These are phyloP conservation scores for Andricus curvator DNA, from an alignment of 2,888 invertebrate species.

Conservation along the genomic window DNA sequence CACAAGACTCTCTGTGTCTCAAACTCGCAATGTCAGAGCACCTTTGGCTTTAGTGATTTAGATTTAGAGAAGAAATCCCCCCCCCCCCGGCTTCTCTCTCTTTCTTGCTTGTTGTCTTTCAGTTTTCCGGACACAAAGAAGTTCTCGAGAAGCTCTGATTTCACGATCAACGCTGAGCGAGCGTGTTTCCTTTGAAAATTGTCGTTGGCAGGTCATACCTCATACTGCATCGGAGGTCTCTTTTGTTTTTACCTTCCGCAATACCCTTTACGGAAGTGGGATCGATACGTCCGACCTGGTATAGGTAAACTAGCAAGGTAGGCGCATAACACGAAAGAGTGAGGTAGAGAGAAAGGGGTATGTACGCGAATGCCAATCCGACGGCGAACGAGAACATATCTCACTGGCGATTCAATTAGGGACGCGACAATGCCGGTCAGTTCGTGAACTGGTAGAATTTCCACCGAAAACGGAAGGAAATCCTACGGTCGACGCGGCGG, in stretches of 20 bases:
- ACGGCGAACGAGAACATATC: slow-evolving; percentile 42
- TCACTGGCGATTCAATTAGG: slow-evolving; percentile 57
- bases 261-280: slow-evolving; percentile 7
- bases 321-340: slow-evolving; percentile 28
- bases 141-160: background rate
- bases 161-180: slow-evolving; percentile 2
- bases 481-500: slow-evolving; percentile 62
- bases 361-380: slow-evolving; percentile 34
- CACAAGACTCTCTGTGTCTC: slow-evolving; percentile 56
- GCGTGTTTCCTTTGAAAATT: slow-evolving; percentile 17
- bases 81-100: background rate
- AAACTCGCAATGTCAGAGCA: slow-evolving; percentile 15
- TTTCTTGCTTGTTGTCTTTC: background rate
- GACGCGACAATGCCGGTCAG: slow-evolving; percentile 54
- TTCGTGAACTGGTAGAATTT: slow-evolving; percentile 54
- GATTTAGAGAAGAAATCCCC: background rate
- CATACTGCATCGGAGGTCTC: slow-evolving; percentile 14
- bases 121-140: slow-evolving; percentile 12
- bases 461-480: slow-evolving; percentile 69
- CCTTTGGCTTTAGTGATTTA: slow-evolving; percentile 20
- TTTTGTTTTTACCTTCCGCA: slow-evolving; percentile 8
- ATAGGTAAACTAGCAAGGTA: slow-evolving; percentile 14
- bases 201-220: slow-evolving; percentile 4
- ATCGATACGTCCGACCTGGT: slow-evolving; percentile 29
- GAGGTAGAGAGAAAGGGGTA: slow-evolving; percentile 51